Evolutionary conservation across 2,888 invertebrate species (phyloP), one percentile per base, ranked within the genome.

Genomic region (Coleophora deauratella): DNA sequence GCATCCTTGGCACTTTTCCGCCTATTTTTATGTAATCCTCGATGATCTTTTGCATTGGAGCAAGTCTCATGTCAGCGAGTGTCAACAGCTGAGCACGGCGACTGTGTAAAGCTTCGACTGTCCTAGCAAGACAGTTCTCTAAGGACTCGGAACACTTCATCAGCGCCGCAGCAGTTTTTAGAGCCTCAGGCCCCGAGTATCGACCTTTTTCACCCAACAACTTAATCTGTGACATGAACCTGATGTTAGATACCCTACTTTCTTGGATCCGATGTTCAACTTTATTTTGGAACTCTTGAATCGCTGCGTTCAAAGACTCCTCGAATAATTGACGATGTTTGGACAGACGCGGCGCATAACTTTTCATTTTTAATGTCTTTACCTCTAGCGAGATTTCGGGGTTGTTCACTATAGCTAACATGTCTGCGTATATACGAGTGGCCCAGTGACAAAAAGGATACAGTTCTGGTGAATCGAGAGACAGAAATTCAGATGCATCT

Each of bases 141-240:
- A 80, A 47, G 0, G 62, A 50, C n/a, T 80, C 80, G 15, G 69
- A 59, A 4, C 55, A 66, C 45, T 59, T 73, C 1, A 62, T 45
- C 37, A 81, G 51, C 8, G 59, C 52, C 3, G 46, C 39, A 38
- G 60, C 58, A 0, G 70, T 50, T 46, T 55, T 72, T 1, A 52
- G 43, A 2, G 75, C 77, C 55, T 84, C 82, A 2, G 49, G 40
- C 2, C 67, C 55, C 2, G 75, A 58, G 47, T 71, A 81, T 1
- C 51, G 50, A 6, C 82, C 81, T 27, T 72, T 74, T 56, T 81
- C 75, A 43, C 46, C 51, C 11, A 72, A 72, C 44, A 81, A 47
- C 38, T 59, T 66, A 2, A 82, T 52, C 31, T 67, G 55, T 6
- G 68, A 56, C 45, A 77, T 51, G 38, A 73, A 75, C 9, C 68